Base-by-base conservation (phyloP, 1,140 invertebrate species). In the Temnothorax curvispinosus region DNA sequence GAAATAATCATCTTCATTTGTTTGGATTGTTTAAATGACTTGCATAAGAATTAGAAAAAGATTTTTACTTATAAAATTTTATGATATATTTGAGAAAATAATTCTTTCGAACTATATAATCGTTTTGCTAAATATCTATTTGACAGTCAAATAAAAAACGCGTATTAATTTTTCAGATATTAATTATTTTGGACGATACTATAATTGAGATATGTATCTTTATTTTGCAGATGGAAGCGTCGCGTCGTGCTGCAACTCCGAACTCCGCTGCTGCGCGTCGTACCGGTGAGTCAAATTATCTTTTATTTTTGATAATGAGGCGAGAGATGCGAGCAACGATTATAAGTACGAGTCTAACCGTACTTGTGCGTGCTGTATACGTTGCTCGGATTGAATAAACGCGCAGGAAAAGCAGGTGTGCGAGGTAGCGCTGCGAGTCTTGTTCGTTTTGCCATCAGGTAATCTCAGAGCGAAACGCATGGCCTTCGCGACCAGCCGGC, bases 401-500 rank as follows among this genome's bases (percentile, higher is more conserved):
- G 52, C 11, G 11, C 35, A 41, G 47, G 35, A 38, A 35, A 41
- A 58, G 77, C 50, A 38, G 41, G 56, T 41, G 47, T 41, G 41
- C 32, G 69, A 44, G 82, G 18, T 38, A 72, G 78, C 60, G 86
- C 74, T 27, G 77, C 75, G 50, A 81, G 56, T 52, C 54, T 86
- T n/a, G 78, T 41, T 65, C 67, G 72, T 77, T 87, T 64, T 35
- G 78, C 80, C 65, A 21, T 21, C 21, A 62, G 81, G 89, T 90
- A 90, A 90, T 88, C 86, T 85, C 54, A 32, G 54, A 75, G 62
- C 77, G 80, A 89, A 85, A 75, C 72, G 78, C 88, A 60, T 78
- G 87, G 65, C 62, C 69, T 86, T 60, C 56, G 76, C 77, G 88
- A 65, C 72, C 76, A 41, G 84, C 74, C 84, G 64, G 84, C 80